Base-by-base conservation (phyloP, 2,113 vertebrate genomes). In the Donacobius atricapilla region DNA sequence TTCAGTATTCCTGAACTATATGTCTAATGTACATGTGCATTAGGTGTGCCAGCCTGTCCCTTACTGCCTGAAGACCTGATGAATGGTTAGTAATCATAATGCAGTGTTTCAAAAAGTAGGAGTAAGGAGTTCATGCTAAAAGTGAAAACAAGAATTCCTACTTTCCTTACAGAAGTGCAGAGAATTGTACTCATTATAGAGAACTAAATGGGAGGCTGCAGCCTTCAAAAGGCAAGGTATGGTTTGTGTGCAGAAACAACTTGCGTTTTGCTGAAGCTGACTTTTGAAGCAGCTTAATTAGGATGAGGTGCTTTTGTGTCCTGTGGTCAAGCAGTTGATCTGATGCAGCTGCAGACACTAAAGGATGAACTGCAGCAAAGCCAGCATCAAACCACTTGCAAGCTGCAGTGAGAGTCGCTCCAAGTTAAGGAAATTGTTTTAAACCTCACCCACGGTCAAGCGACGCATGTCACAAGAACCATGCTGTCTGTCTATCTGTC, bases 321-420 rank as follows among this genome's bases (percentile, higher is more conserved):
- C 40, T 48, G 44, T 35, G 54, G 66, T 69, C 45, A 48, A 80
- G n/a, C 25, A 15, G n/a, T 31, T 31, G 2, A 1, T 30, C 70
- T 28, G 60, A 39, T 15, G 31, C 27, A 31, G 40, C 48, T 54
- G 47, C 44, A 79, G 31, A 11, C 44, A 4, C 50, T 58, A 45
- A 61, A 69, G 44, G 22, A 47, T 8, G n/a, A 78, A 31, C 58
- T 37, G 42, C 42, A 39, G 42, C 1, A 10, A 68, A 94, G 51
- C 25, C 65, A 54, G 23, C 1, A 0, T 31, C 61, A 50, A 65
- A 40, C 37, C 5, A 1, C 57, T 79, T 0, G 0, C 54, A 42
- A 42, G 60, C 19, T 0, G 1, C 51, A 73, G n/a, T 17, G 15
- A 69, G 75, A 90, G 24, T 21, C 0, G 0, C 33, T 91, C 39